These are phyloP conservation scores for Rutilus rutilus DNA, from an alignment of 2,113 vertebrate genomes.

Conservation along the genomic window DNA sequence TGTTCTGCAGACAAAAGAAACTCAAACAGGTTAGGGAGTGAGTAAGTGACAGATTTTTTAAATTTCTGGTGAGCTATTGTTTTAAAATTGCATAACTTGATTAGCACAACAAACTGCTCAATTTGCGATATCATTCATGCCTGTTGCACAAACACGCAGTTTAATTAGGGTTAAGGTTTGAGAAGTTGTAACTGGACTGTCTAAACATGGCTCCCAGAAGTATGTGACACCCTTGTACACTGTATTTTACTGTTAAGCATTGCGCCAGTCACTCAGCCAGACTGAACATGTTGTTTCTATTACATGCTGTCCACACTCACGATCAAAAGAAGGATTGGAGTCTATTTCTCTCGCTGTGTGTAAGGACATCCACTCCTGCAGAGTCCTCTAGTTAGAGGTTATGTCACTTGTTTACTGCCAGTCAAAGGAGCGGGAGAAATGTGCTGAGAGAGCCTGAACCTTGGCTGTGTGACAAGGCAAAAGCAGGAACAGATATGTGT, in stretches of 20 bases:
- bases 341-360: conserved; percentile 26
- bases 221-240: not conserved
- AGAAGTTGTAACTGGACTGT: not conserved
- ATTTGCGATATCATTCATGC: not conserved
- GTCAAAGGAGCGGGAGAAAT: conserved; percentile 42
- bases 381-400: conserved; percentile 32
- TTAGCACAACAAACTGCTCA: not conserved
- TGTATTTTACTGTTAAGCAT: not conserved
- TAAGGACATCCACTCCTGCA: conserved; percentile 35
- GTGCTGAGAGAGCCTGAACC: conserved; percentile 41
- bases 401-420: conserved; percentile 53
- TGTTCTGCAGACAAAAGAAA: not conserved
- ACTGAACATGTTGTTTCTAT: conserved; percentile 28
- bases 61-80: not conserved
- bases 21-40: not conserved
- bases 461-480: conserved; percentile 36
- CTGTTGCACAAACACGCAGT: not conserved
- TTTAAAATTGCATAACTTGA: not conserved
- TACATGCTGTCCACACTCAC: conserved; percentile 35
- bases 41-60: not conserved
- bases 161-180: not conserved
- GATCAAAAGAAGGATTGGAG: conserved; percentile 21
- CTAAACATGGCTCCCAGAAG: conserved; percentile 1
- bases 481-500: conserved; percentile 11
- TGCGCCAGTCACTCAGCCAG: conserved; percentile 11